A percentile compares a stretch with the other conserved stretches of the same genome.
phyloP scores from a whole-genome alignment of 1,140 invertebrate genomes.

The Schlechtendalia chinensis region DNA sequence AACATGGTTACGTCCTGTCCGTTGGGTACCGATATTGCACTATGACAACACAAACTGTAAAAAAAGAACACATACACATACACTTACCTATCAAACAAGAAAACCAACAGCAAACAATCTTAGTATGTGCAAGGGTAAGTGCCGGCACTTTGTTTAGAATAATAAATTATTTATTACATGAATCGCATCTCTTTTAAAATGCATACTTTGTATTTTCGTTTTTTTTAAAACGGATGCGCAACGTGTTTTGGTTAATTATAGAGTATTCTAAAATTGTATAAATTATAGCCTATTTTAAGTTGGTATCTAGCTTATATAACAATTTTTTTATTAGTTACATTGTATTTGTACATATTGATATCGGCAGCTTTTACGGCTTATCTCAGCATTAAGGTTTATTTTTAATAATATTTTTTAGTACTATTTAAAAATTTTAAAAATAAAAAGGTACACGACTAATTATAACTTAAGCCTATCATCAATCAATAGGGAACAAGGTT shows the following conservation, averaged over 20 bases:
- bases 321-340: slow-evolving; percentile 35
- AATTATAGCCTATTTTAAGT: slow-evolving; percentile 41
- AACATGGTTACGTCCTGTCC: slow-evolving; percentile 36
- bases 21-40: slow-evolving; percentile 29
- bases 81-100: background rate
- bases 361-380: slow-evolving; percentile 42
- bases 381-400: slow-evolving; percentile 41
- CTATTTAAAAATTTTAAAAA: slow-evolving; percentile 18
- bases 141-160: slow-evolving; percentile 46
- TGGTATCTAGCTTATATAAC: slow-evolving; percentile 32
- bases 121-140: slow-evolving; percentile 41
- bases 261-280: slow-evolving; percentile 48
- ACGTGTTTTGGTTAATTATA: slow-evolving; percentile 23
- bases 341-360: slow-evolving; percentile 40
- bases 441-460: slow-evolving; percentile 25
- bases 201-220: background rate
- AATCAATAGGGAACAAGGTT: slow-evolving; percentile 46
- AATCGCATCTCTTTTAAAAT: background rate
- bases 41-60: slow-evolving; percentile 21
- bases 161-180: slow-evolving; percentile 34
- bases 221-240: slow-evolving; percentile 4
- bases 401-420: slow-evolving; percentile 46
- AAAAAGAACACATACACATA: background rate
- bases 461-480: slow-evolving; percentile 46
- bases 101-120: too few species aligned